Conservation (phyloP, 2,888 invertebrate genomes). For the Drosophila nr. perissopoda region DNA sequence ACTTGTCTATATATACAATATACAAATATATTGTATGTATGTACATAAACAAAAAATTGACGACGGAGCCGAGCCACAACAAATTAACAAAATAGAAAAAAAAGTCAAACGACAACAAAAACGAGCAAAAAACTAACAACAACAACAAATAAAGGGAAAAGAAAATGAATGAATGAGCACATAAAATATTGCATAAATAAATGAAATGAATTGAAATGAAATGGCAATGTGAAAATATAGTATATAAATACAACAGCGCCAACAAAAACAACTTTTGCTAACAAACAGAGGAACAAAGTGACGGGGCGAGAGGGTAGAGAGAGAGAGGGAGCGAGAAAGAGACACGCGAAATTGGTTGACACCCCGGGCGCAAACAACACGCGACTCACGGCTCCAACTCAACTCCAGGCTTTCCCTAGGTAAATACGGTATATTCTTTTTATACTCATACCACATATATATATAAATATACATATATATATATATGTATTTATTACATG, state of each 20-base stretch:
- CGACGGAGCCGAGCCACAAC: slow-evolving; percentile 63
- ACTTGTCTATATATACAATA: slow-evolving; percentile 37
- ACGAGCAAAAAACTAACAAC: slow-evolving; percentile 7
- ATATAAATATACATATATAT: slow-evolving; percentile 27
- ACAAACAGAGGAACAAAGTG: slow-evolving; percentile 23
- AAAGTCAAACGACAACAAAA: slow-evolving; percentile 32
- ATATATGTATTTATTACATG: slow-evolving; percentile 2
- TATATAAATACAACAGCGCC: slow-evolving; percentile 36
- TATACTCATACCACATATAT: background rate
- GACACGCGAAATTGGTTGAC: slow-evolving; percentile 77
- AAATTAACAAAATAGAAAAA: slow-evolving; percentile 61
- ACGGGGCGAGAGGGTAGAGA: background rate
- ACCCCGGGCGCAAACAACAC: slow-evolving; percentile 67
- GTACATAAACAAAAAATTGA: slow-evolving; percentile 59
- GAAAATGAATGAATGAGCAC: slow-evolving; percentile 69
- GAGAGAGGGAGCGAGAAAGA: slow-evolving; percentile 16
- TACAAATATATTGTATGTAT: slow-evolving; percentile 20
- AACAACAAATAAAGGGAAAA: slow-evolving; percentile 17
- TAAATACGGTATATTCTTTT: slow-evolving; percentile 56
- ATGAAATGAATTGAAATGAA: slow-evolving; percentile 78
- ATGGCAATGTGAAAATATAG: slow-evolving; percentile 70
- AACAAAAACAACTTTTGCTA: slow-evolving; percentile 62
- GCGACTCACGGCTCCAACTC: slow-evolving; percentile 46
- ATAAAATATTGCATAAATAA: slow-evolving; percentile 80
- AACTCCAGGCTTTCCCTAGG: slow-evolving; percentile 48